These are phyloP conservation scores for Mormyrus lacerda DNA, from an alignment of 2,113 vertebrate species.

Conservation along the genomic window DNA sequence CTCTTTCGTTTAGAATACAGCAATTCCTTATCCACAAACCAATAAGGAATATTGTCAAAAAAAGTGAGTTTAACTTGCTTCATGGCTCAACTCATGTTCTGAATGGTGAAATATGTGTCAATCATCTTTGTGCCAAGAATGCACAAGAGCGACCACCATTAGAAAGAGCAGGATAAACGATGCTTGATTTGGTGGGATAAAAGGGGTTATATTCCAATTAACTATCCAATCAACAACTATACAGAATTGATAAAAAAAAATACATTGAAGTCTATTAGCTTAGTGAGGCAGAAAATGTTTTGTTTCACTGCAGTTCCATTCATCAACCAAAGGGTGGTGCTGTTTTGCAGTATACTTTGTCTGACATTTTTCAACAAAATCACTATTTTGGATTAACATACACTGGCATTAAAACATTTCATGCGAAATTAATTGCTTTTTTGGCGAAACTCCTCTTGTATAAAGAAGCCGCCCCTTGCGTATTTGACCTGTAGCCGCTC, in stretches of 20 bases:
- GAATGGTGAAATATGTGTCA: not conserved
- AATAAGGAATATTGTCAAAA: not conserved
- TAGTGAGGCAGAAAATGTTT: not conserved
- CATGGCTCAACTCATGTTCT: not conserved
- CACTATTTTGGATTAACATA: not conserved
- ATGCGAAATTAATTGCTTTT: not conserved
- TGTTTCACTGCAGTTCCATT: not conserved
- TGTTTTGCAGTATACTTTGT: not conserved
- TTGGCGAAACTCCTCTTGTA: not conserved
- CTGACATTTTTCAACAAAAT: not conserved
- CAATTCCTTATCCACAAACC: not conserved
- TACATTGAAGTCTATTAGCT: not conserved
- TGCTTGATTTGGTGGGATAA: not conserved
- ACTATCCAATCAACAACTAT: not conserved
- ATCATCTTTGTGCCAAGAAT: not conserved
- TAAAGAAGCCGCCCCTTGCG: not conserved
- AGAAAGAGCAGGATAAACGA: not conserved
- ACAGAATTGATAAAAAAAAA: not conserved
- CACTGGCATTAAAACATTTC: not conserved
- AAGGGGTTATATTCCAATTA: not conserved
- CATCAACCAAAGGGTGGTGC: not conserved
- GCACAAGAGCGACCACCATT: not conserved
- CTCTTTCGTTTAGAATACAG: not conserved
- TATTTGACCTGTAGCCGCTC: not conserved
- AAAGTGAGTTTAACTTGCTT: not conserved